Evolutionary conservation across 2,113 vertebrate genomes (phyloP), one percentile per base, ranked within the genome.

Genomic region (Cairina moschata): DNA sequence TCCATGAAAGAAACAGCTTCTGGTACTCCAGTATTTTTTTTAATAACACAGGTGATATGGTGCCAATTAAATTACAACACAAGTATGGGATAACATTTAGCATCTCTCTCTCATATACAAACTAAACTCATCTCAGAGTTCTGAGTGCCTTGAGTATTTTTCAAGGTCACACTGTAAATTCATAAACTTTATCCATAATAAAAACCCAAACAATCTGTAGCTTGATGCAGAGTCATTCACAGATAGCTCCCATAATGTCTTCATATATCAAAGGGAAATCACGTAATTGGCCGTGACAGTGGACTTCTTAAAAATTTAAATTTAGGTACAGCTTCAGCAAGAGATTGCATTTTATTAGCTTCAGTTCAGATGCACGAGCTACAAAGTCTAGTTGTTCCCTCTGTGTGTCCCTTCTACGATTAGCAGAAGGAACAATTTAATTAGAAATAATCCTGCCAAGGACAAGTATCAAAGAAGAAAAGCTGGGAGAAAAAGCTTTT

Each of bases 361-460:
- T 44, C 65, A 92, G 66, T 92, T 91, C 91, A 85, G 83, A 86
- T 36, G 36, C 59, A 58, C 1, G 21, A 75, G 44, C 60, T 65
- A 60, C 17, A 56, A 88, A 93, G 74, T 87, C 91, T 83, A 38
- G 80, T 82, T 81, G 73, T 65, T 92, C 67, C 17, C 20, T 76
- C 12, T 46, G 22, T 80, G 69, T 80, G 60, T 73, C 75, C 42
- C 65, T 82, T 83, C 94, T 94, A 17, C 31, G 44, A 81, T 77
- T 62, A 89, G 86, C 91, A 83, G 88, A 92, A 94, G 86, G 71
- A 97, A 87, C 38, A 81, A 62, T 66, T 82, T 96, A 92, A 96
- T 97, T 96, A 97, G 71, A 92, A 90, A 93, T 86, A 91, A 91
- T 95, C 66, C 55, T 90, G 68, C 63, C 73, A 90, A 60, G 29